Base-by-base conservation (phyloP, 2,888 invertebrate species). In the Frankliniella intonsa region DNA sequence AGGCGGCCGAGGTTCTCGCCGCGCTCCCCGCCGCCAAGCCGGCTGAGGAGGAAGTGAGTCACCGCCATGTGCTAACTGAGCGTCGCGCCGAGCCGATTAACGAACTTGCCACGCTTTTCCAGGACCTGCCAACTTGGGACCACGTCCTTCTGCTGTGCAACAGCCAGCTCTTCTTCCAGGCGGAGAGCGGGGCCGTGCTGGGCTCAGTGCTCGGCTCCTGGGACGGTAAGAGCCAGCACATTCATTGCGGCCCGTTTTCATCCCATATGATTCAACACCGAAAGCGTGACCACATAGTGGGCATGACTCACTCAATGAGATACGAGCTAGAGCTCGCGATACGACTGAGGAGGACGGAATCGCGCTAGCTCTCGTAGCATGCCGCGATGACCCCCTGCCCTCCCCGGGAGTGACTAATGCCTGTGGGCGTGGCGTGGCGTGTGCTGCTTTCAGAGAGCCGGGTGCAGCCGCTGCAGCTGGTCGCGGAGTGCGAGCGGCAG, bases 1-100 rank as follows among this genome's bases (percentile, higher is more conserved):
- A 89, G 85, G 89, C 91, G 0, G 87, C 89, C 2, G 86, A 88
- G 5, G 87, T 93, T 83, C 86, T 93, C 22, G 85, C 90, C 89
- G 55, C 88, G 91, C 85, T 91, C 84, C 82, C 84, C 83, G 80
- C 82, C 84, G 19, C 83, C 81, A 14, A 83, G 84, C 80, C 81
- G 19, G 84, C 84, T 49, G 69, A 81, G 17, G 76, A 81, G 22
- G 69, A 84, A 17, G 62, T 38, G 10, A 10, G 50, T 91, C 91
- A 5, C 38, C 38, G 38, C 38, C 5, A 38, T 38, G 38, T 38
- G 38, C 38, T 38, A 38, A 38, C 38, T 38, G 83, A 84, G 88
- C 27, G n/a, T n/a, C n/a, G 38, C 3, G 38, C 38, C 38, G 38
- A 38, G 5, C 38, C 38, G 38, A 2, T 38, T 38, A 38, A 38